These are phyloP conservation scores for Solenodon paradoxus DNA, from an alignment of 2,113 vertebrate genomes.

Conservation along the genomic window DNA sequence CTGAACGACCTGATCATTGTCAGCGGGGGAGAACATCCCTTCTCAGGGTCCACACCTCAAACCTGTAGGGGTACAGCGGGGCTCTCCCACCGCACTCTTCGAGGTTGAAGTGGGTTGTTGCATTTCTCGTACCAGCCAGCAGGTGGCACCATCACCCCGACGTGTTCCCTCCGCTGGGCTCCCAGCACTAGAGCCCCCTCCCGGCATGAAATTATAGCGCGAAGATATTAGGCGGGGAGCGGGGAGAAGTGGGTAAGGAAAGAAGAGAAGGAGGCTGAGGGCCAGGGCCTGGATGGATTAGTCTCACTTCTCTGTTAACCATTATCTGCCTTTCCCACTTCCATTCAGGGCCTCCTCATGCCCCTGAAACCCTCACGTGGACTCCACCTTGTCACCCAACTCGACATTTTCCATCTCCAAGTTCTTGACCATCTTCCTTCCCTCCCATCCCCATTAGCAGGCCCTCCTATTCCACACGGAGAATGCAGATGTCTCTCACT, in stretches of 20 bases:
- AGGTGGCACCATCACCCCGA: slow-evolving; percentile 47
- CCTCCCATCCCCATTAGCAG: background rate
- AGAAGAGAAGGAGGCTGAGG: background rate
- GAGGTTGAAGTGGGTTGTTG: background rate
- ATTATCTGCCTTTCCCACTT: background rate
- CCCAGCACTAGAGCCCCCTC: too few species aligned
- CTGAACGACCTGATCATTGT: too few species aligned
- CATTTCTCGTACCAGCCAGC: background rate
- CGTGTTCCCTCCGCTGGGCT: background rate
- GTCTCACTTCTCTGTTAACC: background rate
- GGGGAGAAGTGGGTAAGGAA: background rate
- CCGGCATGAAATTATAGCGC: background rate
- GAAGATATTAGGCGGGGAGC: background rate
- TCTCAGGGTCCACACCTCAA: background rate
- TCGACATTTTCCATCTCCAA: background rate
- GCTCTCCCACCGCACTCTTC: too few species aligned
- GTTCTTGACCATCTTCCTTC: background rate
- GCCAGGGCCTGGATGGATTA: accelerated
- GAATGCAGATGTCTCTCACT: background rate
- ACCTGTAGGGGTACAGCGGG: background rate
- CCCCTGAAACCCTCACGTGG: background rate
- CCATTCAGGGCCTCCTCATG: background rate
- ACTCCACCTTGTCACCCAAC: background rate
- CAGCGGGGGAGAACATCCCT: background rate
- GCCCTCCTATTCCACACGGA: background rate